Evolutionary conservation across 2,113 vertebrate genomes (phyloP).

Genomic region (Odocoileus virginianus): DNA sequence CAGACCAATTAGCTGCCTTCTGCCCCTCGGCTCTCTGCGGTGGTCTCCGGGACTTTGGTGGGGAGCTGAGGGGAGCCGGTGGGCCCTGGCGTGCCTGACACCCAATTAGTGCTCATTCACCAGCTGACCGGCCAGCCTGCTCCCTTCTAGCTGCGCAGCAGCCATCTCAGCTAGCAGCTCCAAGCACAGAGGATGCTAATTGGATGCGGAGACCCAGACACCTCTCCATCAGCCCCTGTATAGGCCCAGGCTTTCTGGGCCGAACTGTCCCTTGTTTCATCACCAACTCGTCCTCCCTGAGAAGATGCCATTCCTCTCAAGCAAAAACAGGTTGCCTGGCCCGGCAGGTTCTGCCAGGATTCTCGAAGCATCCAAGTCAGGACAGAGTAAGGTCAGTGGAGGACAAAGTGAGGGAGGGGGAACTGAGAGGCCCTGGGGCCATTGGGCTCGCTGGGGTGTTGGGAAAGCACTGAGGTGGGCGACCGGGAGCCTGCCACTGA

Average conservation of each 20-base stretch:
- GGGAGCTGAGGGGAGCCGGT: not conserved
- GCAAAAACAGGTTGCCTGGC: not conserved
- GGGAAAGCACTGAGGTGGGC: not conserved
- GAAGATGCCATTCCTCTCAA: not conserved
- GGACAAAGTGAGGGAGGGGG: not conserved
- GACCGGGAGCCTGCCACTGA: not conserved
- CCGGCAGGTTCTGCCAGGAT: not conserved
- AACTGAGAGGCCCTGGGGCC: not conserved
- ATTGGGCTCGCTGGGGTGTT: not conserved
- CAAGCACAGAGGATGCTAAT: constrained; percentile 34
- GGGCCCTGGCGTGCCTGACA: constrained; percentile 35
- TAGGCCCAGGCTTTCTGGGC: not conserved
- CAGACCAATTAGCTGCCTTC: constrained; percentile 52
- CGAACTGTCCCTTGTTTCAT: not conserved
- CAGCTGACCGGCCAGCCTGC: constrained; percentile 41
- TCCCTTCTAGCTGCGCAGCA: constrained; percentile 28
- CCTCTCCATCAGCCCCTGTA: not conserved
- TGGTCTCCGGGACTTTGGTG: not conserved
- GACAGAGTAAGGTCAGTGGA: not conserved
- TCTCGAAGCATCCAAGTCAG: not conserved
- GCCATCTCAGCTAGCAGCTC: not conserved
- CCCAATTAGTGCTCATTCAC: constrained; percentile 56
- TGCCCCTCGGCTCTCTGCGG: not conserved
- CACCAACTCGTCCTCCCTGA: not conserved
- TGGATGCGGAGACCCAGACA: not conserved